phyloP scores from a whole-genome alignment of 2,888 invertebrate genomes.

The Brachylomia viminalis region DNA sequence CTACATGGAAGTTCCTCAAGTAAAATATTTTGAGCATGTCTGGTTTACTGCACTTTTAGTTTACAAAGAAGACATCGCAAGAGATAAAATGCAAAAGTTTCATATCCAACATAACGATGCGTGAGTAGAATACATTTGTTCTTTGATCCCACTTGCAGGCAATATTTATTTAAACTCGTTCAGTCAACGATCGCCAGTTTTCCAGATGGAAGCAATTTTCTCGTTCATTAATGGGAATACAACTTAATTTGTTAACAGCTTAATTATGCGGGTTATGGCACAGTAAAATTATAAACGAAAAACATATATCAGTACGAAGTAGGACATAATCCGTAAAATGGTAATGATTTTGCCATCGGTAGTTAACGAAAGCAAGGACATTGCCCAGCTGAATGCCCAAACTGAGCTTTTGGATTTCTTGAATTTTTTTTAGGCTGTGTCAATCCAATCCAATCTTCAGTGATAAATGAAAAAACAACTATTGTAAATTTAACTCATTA shows the following conservation, averaged over 20 bases:
- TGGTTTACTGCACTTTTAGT: slow-evolving; percentile 48
- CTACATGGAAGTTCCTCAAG: slow-evolving; percentile 9
- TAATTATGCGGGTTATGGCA: neutral
- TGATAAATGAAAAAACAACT: no score
- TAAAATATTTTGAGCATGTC: slow-evolving; percentile 43
- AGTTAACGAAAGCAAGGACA: neutral
- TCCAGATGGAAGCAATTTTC: neutral
- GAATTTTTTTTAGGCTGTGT: neutral
- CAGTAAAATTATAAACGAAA: neutral
- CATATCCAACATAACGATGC: slow-evolving; percentile 12
- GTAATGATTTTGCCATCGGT: neutral
- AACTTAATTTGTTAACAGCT: no score
- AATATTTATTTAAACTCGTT: neutral
- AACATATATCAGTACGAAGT: neutral
- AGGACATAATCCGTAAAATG: neutral
- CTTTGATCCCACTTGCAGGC: neutral
- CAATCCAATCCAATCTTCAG: no score
- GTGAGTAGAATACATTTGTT: slow-evolving; percentile 24
- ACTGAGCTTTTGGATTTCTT: neutral
- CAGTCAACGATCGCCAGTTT: neutral
- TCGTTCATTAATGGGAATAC: no score
- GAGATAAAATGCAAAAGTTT: slow-evolving; percentile 51
- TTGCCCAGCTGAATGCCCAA: neutral
- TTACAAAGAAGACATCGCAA: slow-evolving; percentile 18
- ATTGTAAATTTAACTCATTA: neutral